phyloP scores from a whole-genome alignment of 2,113 vertebrate species.

The Bufo bufo region DNA sequence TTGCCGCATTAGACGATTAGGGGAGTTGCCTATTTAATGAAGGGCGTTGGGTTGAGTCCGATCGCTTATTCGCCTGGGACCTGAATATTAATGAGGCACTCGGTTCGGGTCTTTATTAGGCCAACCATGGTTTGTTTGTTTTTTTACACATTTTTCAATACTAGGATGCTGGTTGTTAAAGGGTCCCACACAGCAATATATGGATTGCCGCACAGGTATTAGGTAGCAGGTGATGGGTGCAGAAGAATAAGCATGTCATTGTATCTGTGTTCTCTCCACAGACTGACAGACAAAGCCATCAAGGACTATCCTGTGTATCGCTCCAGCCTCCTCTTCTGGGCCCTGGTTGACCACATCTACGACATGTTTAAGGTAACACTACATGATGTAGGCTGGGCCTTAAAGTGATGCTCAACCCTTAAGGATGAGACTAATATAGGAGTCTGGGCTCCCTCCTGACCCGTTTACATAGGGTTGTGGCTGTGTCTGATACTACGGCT shows the following conservation, averaged over 20 bases:
- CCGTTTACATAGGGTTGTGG: no score
- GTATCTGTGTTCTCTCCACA: constrained; percentile 61
- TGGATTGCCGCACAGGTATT: neutral
- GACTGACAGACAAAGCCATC: constrained; percentile 88
- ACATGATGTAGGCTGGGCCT: neutral
- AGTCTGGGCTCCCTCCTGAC: no score
- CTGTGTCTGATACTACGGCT: no score
- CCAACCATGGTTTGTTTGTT: neutral
- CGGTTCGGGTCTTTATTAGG: neutral
- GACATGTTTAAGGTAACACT: constrained; percentile 92
- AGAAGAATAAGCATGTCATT: neutral
- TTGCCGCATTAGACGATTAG: neutral
- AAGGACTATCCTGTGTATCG: constrained; percentile 94
- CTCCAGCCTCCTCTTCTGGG: constrained; percentile 97
- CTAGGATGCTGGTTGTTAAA: neutral
- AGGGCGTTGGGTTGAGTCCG: neutral
- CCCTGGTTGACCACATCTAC: constrained; percentile 94
- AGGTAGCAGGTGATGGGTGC: neutral
- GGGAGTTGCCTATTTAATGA: neutral
- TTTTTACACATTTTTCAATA: neutral
- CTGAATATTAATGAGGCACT: neutral
- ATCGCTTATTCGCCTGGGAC: neutral
- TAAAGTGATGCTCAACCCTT: neutral
- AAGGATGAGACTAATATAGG: no score
- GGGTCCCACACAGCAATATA: neutral